Percentiles rank a stretch among this genome's conserved stretches.
These are phyloP conservation scores for Cossypha polioptera DNA, from an alignment of 2,797 vertebrate species.

Conservation along the genomic window DNA sequence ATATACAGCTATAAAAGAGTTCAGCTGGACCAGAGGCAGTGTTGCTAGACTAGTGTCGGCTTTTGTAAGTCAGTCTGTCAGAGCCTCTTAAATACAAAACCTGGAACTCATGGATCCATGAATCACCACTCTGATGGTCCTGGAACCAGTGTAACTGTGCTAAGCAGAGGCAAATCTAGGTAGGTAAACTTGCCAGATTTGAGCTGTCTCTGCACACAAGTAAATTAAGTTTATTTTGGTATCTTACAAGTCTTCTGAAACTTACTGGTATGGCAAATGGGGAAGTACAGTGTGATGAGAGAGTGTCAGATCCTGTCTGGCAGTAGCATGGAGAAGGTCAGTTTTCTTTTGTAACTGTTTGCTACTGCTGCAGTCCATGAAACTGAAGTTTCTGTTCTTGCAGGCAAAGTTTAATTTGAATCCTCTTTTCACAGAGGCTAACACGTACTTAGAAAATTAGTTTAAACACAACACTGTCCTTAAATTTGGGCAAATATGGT, in stretches of 20 bases:
- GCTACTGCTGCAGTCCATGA: background rate
- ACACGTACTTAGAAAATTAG: background rate
- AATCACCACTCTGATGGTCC: background rate
- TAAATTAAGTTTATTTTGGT: background rate
- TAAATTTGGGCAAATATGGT: background rate
- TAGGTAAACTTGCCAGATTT: background rate
- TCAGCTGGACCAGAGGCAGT: background rate
- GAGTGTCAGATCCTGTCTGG: background rate
- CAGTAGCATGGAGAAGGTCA: background rate
- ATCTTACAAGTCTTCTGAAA: background rate
- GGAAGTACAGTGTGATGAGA: background rate
- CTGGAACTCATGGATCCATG: background rate
- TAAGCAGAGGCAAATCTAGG: background rate
- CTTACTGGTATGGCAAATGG: background rate
- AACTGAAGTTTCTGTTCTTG: background rate
- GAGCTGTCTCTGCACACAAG: background rate
- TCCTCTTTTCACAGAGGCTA: background rate
- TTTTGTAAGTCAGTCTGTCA: background rate
- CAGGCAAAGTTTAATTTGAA: background rate
- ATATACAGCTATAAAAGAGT: background rate
- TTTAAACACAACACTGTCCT: background rate
- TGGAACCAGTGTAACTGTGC: background rate
- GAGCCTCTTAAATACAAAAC: background rate
- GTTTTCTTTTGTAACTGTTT: background rate
- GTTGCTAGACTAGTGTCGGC: background rate